Percentiles rank a stretch among this genome's conserved stretches.
Evolutionary conservation across 92 coral and sea anemone genomes (phyloP).

Genomic region (Phenganax subtilis): DNA sequence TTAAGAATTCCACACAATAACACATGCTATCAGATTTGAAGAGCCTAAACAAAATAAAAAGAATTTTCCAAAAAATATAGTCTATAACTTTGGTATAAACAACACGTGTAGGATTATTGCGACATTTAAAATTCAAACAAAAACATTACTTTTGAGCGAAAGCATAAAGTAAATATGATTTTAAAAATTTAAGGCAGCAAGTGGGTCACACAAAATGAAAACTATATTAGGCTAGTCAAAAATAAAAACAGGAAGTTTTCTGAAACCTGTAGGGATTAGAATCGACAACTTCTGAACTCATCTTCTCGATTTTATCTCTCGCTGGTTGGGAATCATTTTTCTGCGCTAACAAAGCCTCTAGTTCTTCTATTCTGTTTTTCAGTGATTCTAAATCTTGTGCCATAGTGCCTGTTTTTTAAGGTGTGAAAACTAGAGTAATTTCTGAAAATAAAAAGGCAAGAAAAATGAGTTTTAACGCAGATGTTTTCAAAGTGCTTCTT

Average conservation of each 20-base stretch:
- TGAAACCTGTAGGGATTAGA: slow-evolving; percentile 91
- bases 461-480: slow-evolving; percentile 2
- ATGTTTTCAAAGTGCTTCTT: background rate
- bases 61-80: too few species aligned
- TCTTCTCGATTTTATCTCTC: slow-evolving; percentile 63
- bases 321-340: slow-evolving; percentile 54
- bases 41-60: too few species aligned
- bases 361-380: slow-evolving; percentile 68
- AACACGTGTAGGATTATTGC: slow-evolving; percentile 20
- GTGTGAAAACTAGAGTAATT: background rate
- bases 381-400: slow-evolving; percentile 72
- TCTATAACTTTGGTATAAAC: background rate
- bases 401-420: slow-evolving; percentile 41
- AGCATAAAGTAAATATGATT: too few species aligned
- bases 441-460: background rate
- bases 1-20: too few species aligned
- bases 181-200: too few species aligned
- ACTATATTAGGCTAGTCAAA: background rate
- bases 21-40: too few species aligned
- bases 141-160: background rate
- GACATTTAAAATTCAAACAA: slow-evolving; percentile 1
- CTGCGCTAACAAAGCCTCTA: slow-evolving; percentile 75
- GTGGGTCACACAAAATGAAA: background rate
- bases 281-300: slow-evolving; percentile 93
- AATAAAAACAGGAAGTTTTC: background rate